Conservation (phyloP, 1,140 invertebrate species). For the Holotrichia oblita region DNA sequence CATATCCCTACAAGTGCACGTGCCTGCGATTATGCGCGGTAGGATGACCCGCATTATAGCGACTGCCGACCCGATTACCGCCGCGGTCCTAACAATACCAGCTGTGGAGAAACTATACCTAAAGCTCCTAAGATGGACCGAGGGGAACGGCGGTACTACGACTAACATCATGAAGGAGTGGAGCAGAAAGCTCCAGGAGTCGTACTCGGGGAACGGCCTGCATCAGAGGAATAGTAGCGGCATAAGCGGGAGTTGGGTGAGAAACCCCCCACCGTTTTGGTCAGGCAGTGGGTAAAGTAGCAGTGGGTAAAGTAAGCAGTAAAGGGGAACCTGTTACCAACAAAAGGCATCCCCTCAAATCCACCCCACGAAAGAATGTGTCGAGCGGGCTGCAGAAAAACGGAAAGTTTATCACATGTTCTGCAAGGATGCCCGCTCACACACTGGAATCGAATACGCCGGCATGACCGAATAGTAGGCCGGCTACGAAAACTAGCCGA, state of each 20-base stretch:
- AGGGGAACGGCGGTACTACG: not conserved
- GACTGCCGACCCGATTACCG: conserved; percentile 22
- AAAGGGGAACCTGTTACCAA: conserved; percentile 43
- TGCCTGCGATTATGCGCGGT: not conserved
- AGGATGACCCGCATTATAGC: not conserved
- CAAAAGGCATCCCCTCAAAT: conserved; percentile 45
- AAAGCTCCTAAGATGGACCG: conserved; percentile 18
- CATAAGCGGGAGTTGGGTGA: conserved; percentile 5
- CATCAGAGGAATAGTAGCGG: not conserved
- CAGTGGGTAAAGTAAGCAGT: too few relatives aligned
- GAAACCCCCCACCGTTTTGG: conserved; percentile 37
- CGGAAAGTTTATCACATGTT: not conserved
- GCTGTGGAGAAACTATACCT: not conserved
- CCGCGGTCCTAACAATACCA: conserved; percentile 7
- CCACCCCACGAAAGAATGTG: conserved; percentile 32
- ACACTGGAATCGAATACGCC: not conserved
- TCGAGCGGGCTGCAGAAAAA: conserved; percentile 34
- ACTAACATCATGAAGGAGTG: not conserved
- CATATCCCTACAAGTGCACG: not conserved
- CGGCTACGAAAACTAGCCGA: conserved; percentile 64
- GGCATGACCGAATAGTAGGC: not conserved
- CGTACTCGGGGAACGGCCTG: conserved; percentile 41
- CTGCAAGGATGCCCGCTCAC: not conserved
- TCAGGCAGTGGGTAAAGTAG: conserved; percentile 35
- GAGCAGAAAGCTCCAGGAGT: conserved; percentile 15